Conservation (phyloP, 2,888 invertebrate species). For the Crematogaster levior region DNA sequence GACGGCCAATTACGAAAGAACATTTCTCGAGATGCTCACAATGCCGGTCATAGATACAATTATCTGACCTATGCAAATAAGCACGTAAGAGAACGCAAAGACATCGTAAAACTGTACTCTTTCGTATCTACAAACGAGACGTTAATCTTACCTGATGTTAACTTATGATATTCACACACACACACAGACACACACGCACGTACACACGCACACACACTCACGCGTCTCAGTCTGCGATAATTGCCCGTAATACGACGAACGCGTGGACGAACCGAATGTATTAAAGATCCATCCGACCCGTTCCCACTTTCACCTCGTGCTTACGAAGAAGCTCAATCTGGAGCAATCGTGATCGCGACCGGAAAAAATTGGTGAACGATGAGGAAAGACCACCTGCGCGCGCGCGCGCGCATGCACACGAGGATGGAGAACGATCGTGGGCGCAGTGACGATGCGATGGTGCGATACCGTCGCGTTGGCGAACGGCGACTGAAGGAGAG, state of each 20-base stretch:
- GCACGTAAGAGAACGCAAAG: background rate
- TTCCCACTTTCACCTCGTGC: slow-evolving; percentile 27
- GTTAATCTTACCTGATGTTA: background rate
- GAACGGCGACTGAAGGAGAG: slow-evolving; percentile 83
- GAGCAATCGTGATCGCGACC: background rate
- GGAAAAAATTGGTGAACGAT: background rate
- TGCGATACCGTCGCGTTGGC: slow-evolving; percentile 76
- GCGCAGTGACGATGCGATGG: slow-evolving; percentile 43
- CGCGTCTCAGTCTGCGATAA: background rate
- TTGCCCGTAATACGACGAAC: background rate
- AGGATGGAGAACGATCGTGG: slow-evolving; percentile 19
- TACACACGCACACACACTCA: background rate
- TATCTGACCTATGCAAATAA: slow-evolving; percentile 3
- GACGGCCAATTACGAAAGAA: slow-evolving; percentile 2
- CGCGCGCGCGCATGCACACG: slow-evolving; percentile 22
- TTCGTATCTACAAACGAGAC: background rate
- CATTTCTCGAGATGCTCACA: background rate
- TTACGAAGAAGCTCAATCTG: background rate
- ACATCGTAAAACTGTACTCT: background rate
- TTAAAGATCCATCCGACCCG: background rate
- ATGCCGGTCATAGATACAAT: background rate
- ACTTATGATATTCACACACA: background rate
- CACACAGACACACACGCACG: background rate
- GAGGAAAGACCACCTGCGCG: background rate
- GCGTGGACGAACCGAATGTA: background rate